phyloP scores from a whole-genome alignment of 2,888 invertebrate species.

The Asteroscopus sphinx region DNA sequence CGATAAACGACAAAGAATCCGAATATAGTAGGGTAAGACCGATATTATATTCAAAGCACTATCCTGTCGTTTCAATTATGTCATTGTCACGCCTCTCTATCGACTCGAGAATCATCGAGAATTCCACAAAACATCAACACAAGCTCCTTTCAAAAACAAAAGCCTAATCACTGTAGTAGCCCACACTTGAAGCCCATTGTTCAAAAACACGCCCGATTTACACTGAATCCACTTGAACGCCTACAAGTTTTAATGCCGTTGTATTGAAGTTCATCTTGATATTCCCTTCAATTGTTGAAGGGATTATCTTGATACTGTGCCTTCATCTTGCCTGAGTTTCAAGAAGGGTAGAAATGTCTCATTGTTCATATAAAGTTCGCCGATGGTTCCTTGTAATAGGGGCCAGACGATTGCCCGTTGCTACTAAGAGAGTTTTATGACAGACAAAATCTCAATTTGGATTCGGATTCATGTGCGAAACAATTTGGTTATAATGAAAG shows the following conservation, averaged over 20 bases:
- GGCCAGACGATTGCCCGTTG: too few species aligned
- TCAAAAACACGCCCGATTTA: slow-evolving; percentile 16
- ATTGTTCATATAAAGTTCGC: not conserved
- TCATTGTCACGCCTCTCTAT: too few species aligned
- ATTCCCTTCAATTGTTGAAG: slow-evolving; percentile 15
- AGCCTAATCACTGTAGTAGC: slow-evolving; percentile 6
- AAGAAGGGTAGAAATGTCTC: not conserved
- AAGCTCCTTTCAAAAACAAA: not conserved
- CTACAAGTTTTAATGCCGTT: slow-evolving; percentile 35
- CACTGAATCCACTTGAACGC: slow-evolving; percentile 14
- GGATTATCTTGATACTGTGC: slow-evolving; percentile 19
- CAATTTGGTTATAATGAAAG: too few species aligned
- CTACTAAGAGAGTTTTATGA: too few species aligned
- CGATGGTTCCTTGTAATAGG: not conserved
- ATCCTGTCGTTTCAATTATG: too few species aligned
- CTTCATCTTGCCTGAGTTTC: not conserved
- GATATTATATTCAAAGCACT: too few species aligned
- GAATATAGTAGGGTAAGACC: too few species aligned
- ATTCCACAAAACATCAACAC: not conserved
- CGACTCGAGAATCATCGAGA: too few species aligned
- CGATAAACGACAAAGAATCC: too few species aligned
- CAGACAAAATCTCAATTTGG: too few species aligned
- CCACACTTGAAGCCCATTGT: slow-evolving; percentile 31
- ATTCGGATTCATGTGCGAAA: too few species aligned
- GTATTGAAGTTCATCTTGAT: slow-evolving; percentile 18